Evolutionary conservation across 2,888 invertebrate genomes (phyloP), one percentile per base, ranked within the genome.

Genomic region (Clepsis dumicolana): DNA sequence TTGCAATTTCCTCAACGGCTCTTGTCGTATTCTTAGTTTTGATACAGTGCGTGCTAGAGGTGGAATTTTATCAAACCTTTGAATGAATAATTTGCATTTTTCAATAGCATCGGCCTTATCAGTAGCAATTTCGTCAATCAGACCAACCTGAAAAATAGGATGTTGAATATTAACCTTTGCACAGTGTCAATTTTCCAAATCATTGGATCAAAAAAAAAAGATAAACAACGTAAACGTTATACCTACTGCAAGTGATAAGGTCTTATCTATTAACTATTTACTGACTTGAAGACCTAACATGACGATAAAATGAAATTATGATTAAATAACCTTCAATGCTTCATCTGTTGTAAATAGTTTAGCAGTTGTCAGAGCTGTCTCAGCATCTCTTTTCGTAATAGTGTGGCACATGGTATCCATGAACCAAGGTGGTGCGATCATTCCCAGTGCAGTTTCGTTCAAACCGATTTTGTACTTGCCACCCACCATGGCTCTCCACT

Each of bases 391-490:
- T 16, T 91, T 86, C 0, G 97, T 95, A 27, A 96, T 93, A 0
- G 95, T 94, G 79, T 96, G 95, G 12, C 83, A 82, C 91, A 96
- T 94, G 0, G 95, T 86, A 25, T 94, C 87, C 87, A 95, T 94
- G 79, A 96, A 96, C 97, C 97, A 97, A 71, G 88, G 87, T 0
- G 97, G 97, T 0, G 97, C 97, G 0, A 96, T 94, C 70, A 97
- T 96, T 12, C 98, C 98, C 50, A 98, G 88, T 65, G 96, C 94
- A 0, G 98, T 97, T 94, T 98, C 98, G 82, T 98, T 98, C 0
- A 98, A 90, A 0, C 98, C 98, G 66, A 98, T 98, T 10, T 95
- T 95, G 78, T 92, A 96, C 74, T 97, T 96, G 0, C 96, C 96
- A 0, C 95, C 95, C 14, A 96, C 94, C 96, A 98, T 97, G 0